Percentiles rank a stretch among this genome's conserved stretches.
Evolutionary conservation across 2,888 invertebrate species (phyloP).

Genomic region (Macropis europaea): DNA sequence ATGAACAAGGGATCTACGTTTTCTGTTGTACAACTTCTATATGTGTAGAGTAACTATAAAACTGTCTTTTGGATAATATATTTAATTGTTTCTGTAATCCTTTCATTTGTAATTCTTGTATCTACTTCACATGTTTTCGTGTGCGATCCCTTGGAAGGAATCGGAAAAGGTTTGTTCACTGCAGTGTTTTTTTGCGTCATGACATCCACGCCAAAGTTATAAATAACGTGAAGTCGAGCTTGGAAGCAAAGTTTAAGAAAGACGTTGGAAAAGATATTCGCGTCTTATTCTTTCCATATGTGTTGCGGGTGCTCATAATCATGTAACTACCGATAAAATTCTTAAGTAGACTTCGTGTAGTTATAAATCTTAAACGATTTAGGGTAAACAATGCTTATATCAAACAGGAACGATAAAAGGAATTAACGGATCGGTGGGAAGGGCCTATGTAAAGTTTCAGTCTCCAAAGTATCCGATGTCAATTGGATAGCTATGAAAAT

Average conservation of each 20-base stretch:
- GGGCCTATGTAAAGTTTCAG: constrained; percentile 3
- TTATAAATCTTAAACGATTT: constrained; percentile 37
- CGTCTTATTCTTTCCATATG: constrained; percentile 39
- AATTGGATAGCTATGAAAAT: constrained; percentile 34
- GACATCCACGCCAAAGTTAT: constrained; percentile 34
- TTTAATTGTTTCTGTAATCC: constrained; percentile 46
- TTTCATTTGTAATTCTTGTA: constrained; percentile 39
- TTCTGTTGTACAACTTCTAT: constrained; percentile 38
- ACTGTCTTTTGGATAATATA: constrained; percentile 52
- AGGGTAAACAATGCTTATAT: constrained; percentile 45
- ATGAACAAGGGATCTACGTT: constrained; percentile 40
- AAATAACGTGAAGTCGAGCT: constrained; percentile 31
- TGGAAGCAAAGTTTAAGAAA: constrained; percentile 25
- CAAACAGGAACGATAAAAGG: constrained; percentile 31
- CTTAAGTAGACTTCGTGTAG: constrained; percentile 47
- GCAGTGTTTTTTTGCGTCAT: constrained; percentile 23
- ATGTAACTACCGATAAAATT: constrained; percentile 49
- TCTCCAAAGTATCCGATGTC: constrained; percentile 38
- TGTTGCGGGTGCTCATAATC: constrained; percentile 45
- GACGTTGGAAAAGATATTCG: constrained; percentile 28
- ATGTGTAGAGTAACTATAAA: constrained; percentile 39
- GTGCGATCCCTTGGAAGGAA: constrained; percentile 36
- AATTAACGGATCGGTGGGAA: constrained; percentile 31
- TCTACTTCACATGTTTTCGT: constrained; percentile 37
- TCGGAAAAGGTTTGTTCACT: constrained; percentile 23